Conservation (phyloP, 2,888 invertebrate genomes). For the Boloria euphrosyne region DNA sequence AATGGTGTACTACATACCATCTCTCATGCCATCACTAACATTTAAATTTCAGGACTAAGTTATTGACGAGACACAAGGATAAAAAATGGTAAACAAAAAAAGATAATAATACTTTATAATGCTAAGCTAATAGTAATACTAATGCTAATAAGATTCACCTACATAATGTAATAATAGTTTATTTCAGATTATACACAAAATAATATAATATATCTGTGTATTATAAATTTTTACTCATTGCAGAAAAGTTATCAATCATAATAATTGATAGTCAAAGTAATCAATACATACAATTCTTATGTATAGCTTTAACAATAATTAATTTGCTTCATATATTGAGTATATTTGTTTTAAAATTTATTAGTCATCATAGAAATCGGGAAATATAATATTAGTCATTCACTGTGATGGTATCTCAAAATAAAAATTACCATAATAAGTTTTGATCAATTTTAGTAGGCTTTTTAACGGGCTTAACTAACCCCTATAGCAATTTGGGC, state of each 20-base stretch:
- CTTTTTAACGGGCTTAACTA: conserved; percentile 23
- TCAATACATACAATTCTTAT: no score
- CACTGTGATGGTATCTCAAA: background rate
- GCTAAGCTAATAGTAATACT: conserved; percentile 65
- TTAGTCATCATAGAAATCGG: no score
- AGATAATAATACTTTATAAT: conserved; percentile 54
- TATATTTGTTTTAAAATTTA: no score
- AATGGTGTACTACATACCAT: conserved; percentile 47
- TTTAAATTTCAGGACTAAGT: conserved; percentile 91
- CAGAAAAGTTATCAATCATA: no score
- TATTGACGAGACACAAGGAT: conserved; percentile 92
- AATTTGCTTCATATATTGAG: no score
- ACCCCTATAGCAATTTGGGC: conserved; percentile 5
- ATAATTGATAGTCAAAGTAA: no score
- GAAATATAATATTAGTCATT: background rate
- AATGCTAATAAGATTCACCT: conserved; percentile 27
- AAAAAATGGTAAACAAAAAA: conserved; percentile 88
- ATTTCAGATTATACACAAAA: conserved; percentile 12
- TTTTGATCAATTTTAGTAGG: conserved; percentile 1
- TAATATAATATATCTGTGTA: background rate
- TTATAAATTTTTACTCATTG: no score
- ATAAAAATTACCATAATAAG: background rate
- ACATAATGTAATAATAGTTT: conserved; percentile 10
- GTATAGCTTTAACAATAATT: no score
- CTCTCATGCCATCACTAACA: conserved; percentile 78